Evolutionary conservation across 2,797 vertebrate species (phyloP).

Genomic region (Fistularia commersonii): DNA sequence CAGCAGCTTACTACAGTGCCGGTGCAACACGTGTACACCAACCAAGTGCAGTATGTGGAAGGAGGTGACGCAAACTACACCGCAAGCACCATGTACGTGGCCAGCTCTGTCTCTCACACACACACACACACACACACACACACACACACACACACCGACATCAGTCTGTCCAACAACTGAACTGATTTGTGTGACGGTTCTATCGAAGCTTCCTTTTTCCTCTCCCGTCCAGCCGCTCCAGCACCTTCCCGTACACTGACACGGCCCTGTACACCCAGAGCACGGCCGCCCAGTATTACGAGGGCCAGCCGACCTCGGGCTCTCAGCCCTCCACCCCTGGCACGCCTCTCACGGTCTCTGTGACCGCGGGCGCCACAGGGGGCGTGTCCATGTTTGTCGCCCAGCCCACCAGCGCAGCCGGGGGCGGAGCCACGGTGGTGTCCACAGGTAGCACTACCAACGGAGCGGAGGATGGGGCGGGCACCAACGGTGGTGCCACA

Average conservation of each 20-base stretch:
- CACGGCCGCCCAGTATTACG: constrained; percentile 82
- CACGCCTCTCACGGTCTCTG: constrained; percentile 82
- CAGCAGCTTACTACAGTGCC: constrained; percentile 90
- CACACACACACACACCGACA: too few species aligned
- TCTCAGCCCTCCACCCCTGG: constrained; percentile 83
- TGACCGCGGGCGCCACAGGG: constrained; percentile 69
- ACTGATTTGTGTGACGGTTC: background rate
- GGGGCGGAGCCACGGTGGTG: constrained; percentile 74
- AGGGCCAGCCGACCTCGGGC: constrained; percentile 75
- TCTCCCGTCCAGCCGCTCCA: constrained; percentile 78
- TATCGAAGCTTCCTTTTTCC: constrained; percentile 1
- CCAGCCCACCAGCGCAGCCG: constrained; percentile 77
- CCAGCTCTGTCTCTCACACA: constrained; percentile 1
- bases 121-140: background rate
- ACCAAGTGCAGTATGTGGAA: constrained; percentile 94
- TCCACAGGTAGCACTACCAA: constrained; percentile 76
- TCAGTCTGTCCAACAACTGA: background rate
- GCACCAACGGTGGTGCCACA: constrained; percentile 67
- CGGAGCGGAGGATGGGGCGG: constrained; percentile 72
- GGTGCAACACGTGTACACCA: constrained; percentile 88
- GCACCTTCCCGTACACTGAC: constrained; percentile 85
- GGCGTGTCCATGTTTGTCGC: constrained; percentile 90
- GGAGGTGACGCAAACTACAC: constrained; percentile 85
- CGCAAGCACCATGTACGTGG: constrained; percentile 88
- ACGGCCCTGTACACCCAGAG: constrained; percentile 86